Percentiles rank a stretch among this genome's conserved stretches.
These are phyloP conservation scores for Rhynchomys soricoides DNA, from an alignment of 2,113 vertebrate species.

Conservation along the genomic window DNA sequence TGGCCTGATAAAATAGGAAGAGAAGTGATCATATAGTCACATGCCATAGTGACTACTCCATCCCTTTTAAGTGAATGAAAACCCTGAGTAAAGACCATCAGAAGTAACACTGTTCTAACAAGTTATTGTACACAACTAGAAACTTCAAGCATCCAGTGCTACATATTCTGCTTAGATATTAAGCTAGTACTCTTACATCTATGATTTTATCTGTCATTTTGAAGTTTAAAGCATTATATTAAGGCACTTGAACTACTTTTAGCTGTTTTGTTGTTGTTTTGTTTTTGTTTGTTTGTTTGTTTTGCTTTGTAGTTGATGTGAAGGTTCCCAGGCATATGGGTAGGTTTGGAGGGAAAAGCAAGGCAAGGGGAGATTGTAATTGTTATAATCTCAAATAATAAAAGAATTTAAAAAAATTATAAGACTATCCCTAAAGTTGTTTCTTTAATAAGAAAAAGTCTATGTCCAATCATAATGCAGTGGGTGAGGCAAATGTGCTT, in stretches of 20 bases:
- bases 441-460: not conserved
- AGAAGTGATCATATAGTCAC: not conserved
- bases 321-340: no score
- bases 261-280: no score
- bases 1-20: not conserved
- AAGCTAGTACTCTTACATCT: no score
- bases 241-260: no score
- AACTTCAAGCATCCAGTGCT: not conserved
- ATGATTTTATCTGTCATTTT: no score
- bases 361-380: no score
- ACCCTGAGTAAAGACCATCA: not conserved
- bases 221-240: no score
- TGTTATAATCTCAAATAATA: no score
- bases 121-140: not conserved
- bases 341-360: no score
- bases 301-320: no score
- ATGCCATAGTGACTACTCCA: not conserved
- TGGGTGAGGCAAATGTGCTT: not conserved
- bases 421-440: not conserved
- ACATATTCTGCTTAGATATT: not conserved
- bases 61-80: not conserved
- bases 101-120: not conserved
- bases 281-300: no score
- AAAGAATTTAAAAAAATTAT: not conserved
- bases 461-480: not conserved